These are phyloP conservation scores for Orthosia cruda DNA, from an alignment of 2,888 invertebrate genomes.

Conservation along the genomic window DNA sequence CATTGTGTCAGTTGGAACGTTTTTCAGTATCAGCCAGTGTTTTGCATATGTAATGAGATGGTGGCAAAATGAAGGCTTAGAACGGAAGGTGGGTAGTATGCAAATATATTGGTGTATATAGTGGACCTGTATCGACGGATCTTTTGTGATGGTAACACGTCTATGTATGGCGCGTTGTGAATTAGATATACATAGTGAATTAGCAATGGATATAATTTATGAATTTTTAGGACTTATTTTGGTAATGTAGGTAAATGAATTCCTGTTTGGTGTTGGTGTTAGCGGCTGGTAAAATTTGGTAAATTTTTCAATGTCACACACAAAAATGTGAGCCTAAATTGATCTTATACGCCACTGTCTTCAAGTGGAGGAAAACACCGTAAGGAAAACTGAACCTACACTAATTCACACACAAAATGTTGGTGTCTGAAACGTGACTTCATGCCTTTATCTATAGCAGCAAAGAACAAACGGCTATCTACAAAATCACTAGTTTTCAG, in stretches of 20 bases:
- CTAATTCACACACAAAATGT: slow-evolving; percentile 2
- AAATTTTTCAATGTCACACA: no score
- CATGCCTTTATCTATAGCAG: background rate
- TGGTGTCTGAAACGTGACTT: slow-evolving; percentile 25
- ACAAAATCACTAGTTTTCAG: no score
- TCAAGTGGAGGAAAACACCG: background rate
- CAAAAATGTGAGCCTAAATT: no score
- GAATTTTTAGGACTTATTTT: background rate
- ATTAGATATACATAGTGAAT: background rate
- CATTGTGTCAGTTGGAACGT: slow-evolving; percentile 25
- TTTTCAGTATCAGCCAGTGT: slow-evolving; percentile 49
- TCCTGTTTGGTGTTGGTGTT: background rate
- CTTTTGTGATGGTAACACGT: slow-evolving; percentile 18
- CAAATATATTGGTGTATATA: slow-evolving; percentile 1
- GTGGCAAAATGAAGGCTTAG: slow-evolving; percentile 18
- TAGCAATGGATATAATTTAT: background rate
- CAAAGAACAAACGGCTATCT: no score
- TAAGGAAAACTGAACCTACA: background rate
- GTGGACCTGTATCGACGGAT: slow-evolving; percentile 3
- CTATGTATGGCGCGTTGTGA: background rate
- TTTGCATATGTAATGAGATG: slow-evolving; percentile 55
- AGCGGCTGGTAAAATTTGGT: no score
- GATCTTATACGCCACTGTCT: background rate
- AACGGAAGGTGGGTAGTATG: slow-evolving; percentile 37
- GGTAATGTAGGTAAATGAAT: background rate